These are phyloP conservation scores for Ophioninae sp. DNA, from an alignment of 2,888 invertebrate genomes.

Conservation along the genomic window DNA sequence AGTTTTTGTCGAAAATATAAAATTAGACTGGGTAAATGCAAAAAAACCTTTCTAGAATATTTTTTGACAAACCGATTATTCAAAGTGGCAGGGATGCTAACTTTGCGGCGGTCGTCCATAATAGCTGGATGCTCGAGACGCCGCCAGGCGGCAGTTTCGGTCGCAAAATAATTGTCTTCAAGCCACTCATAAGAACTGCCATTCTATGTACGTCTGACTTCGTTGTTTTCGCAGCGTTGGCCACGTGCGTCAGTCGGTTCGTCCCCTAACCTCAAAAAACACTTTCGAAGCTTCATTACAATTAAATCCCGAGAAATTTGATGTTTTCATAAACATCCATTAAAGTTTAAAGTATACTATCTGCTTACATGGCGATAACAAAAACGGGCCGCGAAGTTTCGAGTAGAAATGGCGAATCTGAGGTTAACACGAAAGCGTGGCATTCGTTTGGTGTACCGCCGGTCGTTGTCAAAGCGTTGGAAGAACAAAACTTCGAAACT, in stretches of 20 bases:
- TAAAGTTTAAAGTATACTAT: not conserved
- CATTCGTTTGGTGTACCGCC: slow-evolving; percentile 86
- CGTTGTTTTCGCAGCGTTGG: not conserved
- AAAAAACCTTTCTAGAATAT: no score
- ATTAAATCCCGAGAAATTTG: not conserved
- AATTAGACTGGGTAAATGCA: no score
- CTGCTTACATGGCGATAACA: slow-evolving; percentile 35
- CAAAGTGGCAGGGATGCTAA: no score
- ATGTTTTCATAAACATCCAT: not conserved
- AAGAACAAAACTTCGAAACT: slow-evolving; percentile 88
- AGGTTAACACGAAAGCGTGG: slow-evolving; percentile 84
- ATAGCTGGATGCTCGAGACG: no score
- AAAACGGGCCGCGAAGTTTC: slow-evolving; percentile 17
- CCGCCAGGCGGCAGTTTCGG: no score
- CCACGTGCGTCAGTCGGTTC: not conserved
- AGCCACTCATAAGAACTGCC: no score
- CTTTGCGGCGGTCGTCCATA: no score
- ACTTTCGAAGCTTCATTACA: not conserved
- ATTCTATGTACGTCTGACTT: no score
- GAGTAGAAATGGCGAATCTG: slow-evolving; percentile 71
- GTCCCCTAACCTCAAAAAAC: slow-evolving; percentile 12
- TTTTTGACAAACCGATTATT: no score
- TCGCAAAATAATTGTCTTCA: no score
- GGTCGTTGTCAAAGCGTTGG: slow-evolving; percentile 87
- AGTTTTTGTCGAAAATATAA: no score